Base-by-base conservation (phyloP, 1,140 invertebrate species). In the Caenorhabditis latens region DNA sequence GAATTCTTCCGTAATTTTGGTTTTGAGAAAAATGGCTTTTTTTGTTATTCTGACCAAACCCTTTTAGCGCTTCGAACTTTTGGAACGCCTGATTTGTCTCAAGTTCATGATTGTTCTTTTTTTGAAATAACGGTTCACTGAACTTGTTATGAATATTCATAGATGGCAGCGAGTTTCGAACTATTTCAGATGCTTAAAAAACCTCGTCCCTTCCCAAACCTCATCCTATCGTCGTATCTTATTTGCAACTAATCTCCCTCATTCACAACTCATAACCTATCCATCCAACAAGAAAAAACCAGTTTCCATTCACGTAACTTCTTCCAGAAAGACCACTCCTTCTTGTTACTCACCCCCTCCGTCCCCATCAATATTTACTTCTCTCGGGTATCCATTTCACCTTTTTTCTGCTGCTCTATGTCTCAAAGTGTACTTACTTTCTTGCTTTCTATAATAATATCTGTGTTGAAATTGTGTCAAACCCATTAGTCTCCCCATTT, bases 381-480 rank as follows among this genome's bases (percentile, higher is more conserved):
- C 32, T 24, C 21, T 24, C 16, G 21, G 19, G 71, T 79, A 79
- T 79, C 71, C 71, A 79, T 79, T 79, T 50, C 71, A 79, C 71
- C n/a, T 11, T 19, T 79, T 48, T 79, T 24, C 19, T 43, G 65
- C 65, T 71, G 11, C 65, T 79, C 71, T 79, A 50, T 79, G 43
- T 50, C 71, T 79, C 46, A 24, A 79, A 46, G 46, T 79, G 71
- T 79, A 79, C 71, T 79, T n/a, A 79, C 71, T 32, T 9, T 71
- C 46, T 71, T 46, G 32, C 71, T 40, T 32, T 63, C 57, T n/a
- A 16, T 14, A 46, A n/a, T 19, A 71, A 32, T 46, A 4, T 71
- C 42, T 71, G 67, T 79, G 71, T 50, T 50, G 71, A 79, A 79
- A 79, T 79, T 79, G 71, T 79, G 71, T 79, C 71, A 79, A 79